A percentile compares a stretch with the other conserved stretches of the same genome.
Conservation (phyloP, 2,888 invertebrate species). For the Griposia aprilina region DNA sequence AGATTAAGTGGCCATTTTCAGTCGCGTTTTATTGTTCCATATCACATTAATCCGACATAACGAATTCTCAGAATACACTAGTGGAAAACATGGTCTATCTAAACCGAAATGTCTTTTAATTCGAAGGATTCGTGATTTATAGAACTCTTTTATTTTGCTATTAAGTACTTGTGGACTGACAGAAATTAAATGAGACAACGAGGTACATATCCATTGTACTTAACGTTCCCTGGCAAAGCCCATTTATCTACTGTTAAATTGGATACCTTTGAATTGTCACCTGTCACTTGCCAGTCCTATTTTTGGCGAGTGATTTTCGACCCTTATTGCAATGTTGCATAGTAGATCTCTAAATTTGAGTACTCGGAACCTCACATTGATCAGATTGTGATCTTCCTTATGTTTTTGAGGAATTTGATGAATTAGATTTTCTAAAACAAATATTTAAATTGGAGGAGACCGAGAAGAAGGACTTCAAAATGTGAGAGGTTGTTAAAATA, state of each 20-base stretch:
- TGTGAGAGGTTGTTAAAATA: not conserved
- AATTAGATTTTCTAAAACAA: not conserved
- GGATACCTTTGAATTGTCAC: not conserved
- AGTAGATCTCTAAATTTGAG: not conserved
- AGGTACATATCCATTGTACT: not conserved
- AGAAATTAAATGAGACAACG: conserved; percentile 15
- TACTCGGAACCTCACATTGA: not conserved
- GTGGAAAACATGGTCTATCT: conserved; percentile 22
- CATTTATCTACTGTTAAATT: not conserved
- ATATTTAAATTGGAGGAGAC: too few species aligned
- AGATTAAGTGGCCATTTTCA: conserved; percentile 65
- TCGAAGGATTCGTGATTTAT: conserved; percentile 19
- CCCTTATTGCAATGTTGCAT: not conserved
- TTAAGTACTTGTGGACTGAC: conserved; percentile 1
- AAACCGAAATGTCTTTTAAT: conserved; percentile 17
- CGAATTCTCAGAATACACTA: conserved; percentile 57
- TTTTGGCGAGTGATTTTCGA: conserved; percentile 1
- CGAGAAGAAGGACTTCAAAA: not conserved
- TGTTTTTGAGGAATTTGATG: not conserved
- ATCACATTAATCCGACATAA: conserved; percentile 62
- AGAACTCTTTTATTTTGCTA: conserved; percentile 13
- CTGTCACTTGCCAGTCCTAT: not conserved
- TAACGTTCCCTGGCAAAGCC: not conserved
- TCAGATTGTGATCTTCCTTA: not conserved
- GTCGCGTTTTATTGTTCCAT: conserved; percentile 61